Evolutionary conservation across 2,888 invertebrate genomes (phyloP).

Genomic region (Heliconius sara): DNA sequence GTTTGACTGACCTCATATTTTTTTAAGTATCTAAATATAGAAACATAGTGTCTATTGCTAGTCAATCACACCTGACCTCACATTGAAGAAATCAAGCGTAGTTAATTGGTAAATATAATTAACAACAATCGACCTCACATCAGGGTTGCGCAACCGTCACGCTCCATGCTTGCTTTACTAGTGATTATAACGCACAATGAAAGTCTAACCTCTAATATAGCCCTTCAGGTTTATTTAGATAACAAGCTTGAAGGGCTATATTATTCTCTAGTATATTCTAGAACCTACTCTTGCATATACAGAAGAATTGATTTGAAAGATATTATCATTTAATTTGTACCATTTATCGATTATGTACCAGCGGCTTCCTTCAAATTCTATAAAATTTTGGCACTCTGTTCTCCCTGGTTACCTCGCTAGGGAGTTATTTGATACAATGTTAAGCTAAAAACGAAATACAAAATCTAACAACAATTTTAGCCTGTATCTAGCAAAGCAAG

Average conservation of each 20-base stretch:
- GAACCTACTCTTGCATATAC: background rate
- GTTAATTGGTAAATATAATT: conserved; percentile 47
- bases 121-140: conserved; percentile 55
- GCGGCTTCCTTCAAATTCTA: too few relatives aligned
- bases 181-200: conserved; percentile 65
- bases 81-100: conserved; percentile 43
- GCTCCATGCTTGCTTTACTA: conserved; percentile 57
- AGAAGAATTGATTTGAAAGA: background rate
- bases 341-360: too few relatives aligned
- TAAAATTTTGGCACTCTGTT: too few relatives aligned
- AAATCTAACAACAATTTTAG: too few relatives aligned
- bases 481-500: too few relatives aligned
- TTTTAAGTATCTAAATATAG: background rate
- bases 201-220: conserved; percentile 58
- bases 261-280: background rate
- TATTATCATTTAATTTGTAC: too few relatives aligned
- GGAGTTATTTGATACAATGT: too few relatives aligned
- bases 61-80: conserved; percentile 41
- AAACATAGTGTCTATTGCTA: background rate
- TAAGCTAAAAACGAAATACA: too few relatives aligned
- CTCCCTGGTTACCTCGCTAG: too few relatives aligned
- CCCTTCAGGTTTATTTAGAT: background rate
- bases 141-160: conserved; percentile 64
- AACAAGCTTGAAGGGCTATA: background rate
- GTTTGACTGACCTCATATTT: background rate